phyloP scores from a whole-genome alignment of 1,140 invertebrate species.

The Lucilia cuprina region DNA sequence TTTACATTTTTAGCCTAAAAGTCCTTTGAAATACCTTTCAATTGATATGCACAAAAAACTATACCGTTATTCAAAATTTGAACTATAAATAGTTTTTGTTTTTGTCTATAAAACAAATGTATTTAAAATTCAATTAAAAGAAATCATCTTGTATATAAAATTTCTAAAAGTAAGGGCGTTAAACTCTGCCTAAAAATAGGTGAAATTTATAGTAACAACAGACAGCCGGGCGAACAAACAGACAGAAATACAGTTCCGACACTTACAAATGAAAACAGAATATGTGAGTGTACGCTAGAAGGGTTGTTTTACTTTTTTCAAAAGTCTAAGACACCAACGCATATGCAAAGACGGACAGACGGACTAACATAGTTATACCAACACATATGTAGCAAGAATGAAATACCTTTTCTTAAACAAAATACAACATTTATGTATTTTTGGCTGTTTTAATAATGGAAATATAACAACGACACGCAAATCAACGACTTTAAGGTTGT shows the following conservation, averaged over 20 bases:
- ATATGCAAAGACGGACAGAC: slow-evolving; percentile 16
- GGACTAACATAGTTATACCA: background rate
- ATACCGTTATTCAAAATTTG: too few species aligned
- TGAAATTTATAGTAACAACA: slow-evolving; percentile 6
- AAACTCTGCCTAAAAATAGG: slow-evolving; percentile 26
- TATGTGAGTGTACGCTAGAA: background rate
- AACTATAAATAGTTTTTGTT: too few species aligned
- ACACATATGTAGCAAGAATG: background rate
- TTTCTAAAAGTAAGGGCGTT: slow-evolving; percentile 2
- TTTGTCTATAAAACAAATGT: too few species aligned
- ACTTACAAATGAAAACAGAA: background rate
- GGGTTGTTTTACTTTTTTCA: background rate
- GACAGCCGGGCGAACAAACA: background rate
- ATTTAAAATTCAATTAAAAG: background rate
- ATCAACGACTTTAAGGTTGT: slow-evolving; percentile 28
- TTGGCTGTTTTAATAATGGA: background rate
- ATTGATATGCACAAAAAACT: too few species aligned
- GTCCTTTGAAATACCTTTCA: too few species aligned
- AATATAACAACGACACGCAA: slow-evolving; percentile 19
- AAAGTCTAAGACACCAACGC: slow-evolving; percentile 16
- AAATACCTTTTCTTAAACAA: background rate
- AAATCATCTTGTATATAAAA: background rate
- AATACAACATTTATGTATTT: background rate
- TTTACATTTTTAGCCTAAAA: too few species aligned
- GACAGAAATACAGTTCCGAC: background rate